Evolutionary conservation across 2,113 vertebrate species (phyloP).

Genomic region (Sinocyclocheilus anshuiensis): DNA sequence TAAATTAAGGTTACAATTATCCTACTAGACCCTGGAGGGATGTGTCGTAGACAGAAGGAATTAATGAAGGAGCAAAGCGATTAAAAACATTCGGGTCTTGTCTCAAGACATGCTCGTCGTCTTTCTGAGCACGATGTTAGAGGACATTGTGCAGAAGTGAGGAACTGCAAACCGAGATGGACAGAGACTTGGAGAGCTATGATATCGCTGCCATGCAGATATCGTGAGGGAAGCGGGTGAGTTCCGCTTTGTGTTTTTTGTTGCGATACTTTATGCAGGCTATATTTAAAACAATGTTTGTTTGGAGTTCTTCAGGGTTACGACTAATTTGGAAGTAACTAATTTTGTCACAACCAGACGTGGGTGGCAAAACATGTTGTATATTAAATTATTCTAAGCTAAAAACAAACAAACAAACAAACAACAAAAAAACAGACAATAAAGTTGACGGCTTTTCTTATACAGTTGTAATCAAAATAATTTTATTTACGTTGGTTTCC

Average conservation of each 20-base stretch:
- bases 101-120: slow-evolving; percentile 58
- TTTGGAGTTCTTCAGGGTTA: background rate
- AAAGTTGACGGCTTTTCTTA: no score
- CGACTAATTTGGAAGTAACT: background rate
- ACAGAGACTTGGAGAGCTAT: slow-evolving; percentile 37
- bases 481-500: no score
- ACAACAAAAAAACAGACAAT: background rate
- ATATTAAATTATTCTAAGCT: background rate
- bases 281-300: background rate
- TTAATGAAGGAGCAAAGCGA: slow-evolving; percentile 68
- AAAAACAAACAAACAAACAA: background rate
- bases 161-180: background rate
- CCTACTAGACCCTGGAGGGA: slow-evolving; percentile 60
- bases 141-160: slow-evolving; percentile 39
- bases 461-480: no score
- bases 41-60: slow-evolving; percentile 54
- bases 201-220: slow-evolving; percentile 42
- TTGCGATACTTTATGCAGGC: background rate
- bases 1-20: slow-evolving; percentile 72
- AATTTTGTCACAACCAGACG: background rate
- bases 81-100: slow-evolving; percentile 53
- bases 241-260: background rate
- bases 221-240: slow-evolving; percentile 36
- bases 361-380: background rate
- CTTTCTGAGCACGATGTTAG: slow-evolving; percentile 22